These are phyloP conservation scores for Halocynthia roretzi DNA, from an alignment of 23 tunicate genomes.

Conservation along the genomic window DNA sequence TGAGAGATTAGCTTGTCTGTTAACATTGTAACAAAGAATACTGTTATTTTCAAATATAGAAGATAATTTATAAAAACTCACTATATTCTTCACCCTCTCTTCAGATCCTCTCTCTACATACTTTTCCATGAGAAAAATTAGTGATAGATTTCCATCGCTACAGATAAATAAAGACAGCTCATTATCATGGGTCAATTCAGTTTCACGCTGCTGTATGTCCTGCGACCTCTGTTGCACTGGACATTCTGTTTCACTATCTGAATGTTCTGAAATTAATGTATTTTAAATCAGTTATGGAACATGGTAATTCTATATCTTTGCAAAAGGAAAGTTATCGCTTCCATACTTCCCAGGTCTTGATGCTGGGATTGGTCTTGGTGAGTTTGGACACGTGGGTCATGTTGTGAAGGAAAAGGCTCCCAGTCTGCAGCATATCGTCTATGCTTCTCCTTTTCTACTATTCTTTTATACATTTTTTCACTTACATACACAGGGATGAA, in stretches of 20 bases:
- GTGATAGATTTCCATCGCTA: background rate
- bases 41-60: too few relatives aligned
- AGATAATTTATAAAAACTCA: too few relatives aligned
- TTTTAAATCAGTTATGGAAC: too few relatives aligned
- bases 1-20: too few relatives aligned
- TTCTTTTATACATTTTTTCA: background rate
- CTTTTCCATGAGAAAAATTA: background rate
- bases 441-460: background rate
- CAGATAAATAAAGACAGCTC: background rate
- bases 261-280: too few relatives aligned
- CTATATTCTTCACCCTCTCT: too few relatives aligned
- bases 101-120: background rate
- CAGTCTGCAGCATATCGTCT: background rate
- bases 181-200: background rate
- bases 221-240: background rate
- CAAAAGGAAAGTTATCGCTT: background rate
- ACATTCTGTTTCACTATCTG: background rate
- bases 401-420: slow-evolving; percentile 4
- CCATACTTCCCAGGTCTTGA: background rate
- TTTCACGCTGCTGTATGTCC: too few relatives aligned
- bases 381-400: background rate
- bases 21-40: too few relatives aligned
- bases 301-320: too few relatives aligned
- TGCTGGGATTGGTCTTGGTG: background rate
- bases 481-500: background rate